These are phyloP conservation scores for Caranx melampygus DNA, from an alignment of 2,113 vertebrate species.

Conservation along the genomic window DNA sequence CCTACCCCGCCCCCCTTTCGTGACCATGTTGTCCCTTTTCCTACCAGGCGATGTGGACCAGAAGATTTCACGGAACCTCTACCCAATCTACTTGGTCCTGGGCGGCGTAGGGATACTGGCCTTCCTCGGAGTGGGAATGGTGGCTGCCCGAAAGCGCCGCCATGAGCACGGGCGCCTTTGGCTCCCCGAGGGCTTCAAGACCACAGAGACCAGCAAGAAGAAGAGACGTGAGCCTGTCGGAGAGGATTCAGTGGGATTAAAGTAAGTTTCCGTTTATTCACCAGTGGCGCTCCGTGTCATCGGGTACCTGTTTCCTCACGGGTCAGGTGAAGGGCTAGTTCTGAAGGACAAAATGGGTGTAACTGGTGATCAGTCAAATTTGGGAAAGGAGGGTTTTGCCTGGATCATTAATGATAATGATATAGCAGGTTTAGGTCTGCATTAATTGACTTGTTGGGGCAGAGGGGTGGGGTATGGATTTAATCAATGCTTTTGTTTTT, in stretches of 20 bases:
- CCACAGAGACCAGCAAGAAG: slow-evolving; percentile 96
- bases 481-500: slow-evolving; percentile 75
- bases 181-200: slow-evolving; percentile 98
- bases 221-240: slow-evolving; percentile 95
- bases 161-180: slow-evolving; percentile 97
- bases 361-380: slow-evolving; percentile 42
- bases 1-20: neutral
- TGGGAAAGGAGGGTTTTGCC: slow-evolving; percentile 18
- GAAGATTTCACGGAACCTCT: slow-evolving; percentile 71
- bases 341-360: slow-evolving; percentile 17
- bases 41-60: slow-evolving; percentile 85
- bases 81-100: slow-evolving; percentile 89
- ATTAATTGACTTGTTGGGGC: slow-evolving; percentile 69
- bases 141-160: slow-evolving; percentile 93
- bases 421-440: slow-evolving; percentile 53
- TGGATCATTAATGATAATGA: slow-evolving; percentile 69
- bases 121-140: slow-evolving; percentile 89
- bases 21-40: slow-evolving; percentile 75
- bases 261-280: slow-evolving; percentile 86
- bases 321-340: slow-evolving; percentile 35
- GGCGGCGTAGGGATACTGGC: slow-evolving; percentile 84
- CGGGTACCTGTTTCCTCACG: slow-evolving; percentile 1
- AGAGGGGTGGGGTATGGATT: slow-evolving; percentile 59
- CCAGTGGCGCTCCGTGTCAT: neutral
- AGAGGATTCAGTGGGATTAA: slow-evolving; percentile 96